These are phyloP conservation scores for Euclidia mi DNA, from an alignment of 2,888 invertebrate species.

Conservation along the genomic window DNA sequence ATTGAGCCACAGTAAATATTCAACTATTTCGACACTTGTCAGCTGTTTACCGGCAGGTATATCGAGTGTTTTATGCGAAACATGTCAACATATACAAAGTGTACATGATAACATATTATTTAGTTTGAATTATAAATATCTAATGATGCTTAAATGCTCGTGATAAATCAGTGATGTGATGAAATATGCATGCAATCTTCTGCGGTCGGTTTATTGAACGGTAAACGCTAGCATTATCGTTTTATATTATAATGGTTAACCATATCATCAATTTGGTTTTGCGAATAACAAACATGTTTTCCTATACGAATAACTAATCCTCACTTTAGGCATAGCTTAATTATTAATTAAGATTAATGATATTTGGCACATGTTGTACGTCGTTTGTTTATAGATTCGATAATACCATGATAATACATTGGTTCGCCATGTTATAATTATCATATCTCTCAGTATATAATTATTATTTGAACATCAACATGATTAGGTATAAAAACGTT, in stretches of 20 bases:
- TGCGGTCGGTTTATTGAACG: constrained; percentile 14
- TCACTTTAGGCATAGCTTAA: too few species aligned
- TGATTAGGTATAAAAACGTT: too few species aligned
- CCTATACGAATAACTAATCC: too few species aligned
- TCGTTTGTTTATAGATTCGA: too few species aligned
- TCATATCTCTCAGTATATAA: too few species aligned
- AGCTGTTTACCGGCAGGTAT: constrained; percentile 61
- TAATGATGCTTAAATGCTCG: constrained; percentile 15
- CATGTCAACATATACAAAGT: constrained; percentile 2
- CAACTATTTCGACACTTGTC: constrained; percentile 56
- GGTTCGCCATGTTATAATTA: too few species aligned
- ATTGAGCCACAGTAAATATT: constrained; percentile 44
- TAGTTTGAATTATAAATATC: constrained; percentile 16
- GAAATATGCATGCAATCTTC: constrained; percentile 23
- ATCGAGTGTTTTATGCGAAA: constrained; percentile 3
- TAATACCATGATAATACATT: too few species aligned
- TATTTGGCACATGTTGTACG: too few species aligned
- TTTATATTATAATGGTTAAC: neutral
- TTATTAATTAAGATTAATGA: too few species aligned
- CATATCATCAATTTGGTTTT: constrained; percentile 3
- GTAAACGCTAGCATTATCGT: neutral
- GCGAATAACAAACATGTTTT: neutral
- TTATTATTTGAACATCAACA: too few species aligned
- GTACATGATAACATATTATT: constrained; percentile 9
- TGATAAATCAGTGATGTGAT: constrained; percentile 16